Base-by-base conservation (phyloP, 1,140 invertebrate species). In the Thaumatotibia leucotreta region DNA sequence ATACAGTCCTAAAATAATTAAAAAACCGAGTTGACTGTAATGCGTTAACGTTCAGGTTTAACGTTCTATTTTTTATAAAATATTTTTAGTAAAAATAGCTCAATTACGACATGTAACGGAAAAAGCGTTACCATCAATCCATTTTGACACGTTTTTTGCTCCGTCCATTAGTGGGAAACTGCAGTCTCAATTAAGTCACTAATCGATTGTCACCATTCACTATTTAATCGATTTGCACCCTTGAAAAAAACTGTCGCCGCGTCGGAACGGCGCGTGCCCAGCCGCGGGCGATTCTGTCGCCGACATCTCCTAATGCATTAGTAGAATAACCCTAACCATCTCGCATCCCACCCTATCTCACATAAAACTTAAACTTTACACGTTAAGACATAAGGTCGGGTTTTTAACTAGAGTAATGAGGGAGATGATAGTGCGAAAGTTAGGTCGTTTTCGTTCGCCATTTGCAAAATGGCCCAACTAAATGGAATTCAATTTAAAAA, bases 301-400 rank as follows among this genome's bases (percentile, higher is more conserved):
- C 52, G 71, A 74, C 76, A 68, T 76, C 71, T 73, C 64, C 75
- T 84, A 86, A 85, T 84, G 80, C 77, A 31, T 27, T 58, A 17
- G 10, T n/a, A 58, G 17, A 45, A 45, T 45, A 45, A 45, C 39
- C 5, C 17, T 20, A 5, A 45, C 39, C 9, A 6, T 8, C 6
- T 20, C 39, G 3, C 20, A 45, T 20, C 39, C 6, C 17, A 45
- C 3, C 17, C 6, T 17, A 45, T 20, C 17, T 45, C 20, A 14
- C 9, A 45, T 4, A 45, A 14, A 20, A 45, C 0, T 85, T 77
- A 76, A 78, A 80, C 77, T 67, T 78, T 66, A 75, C 70, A n/a
- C 74, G 74, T 68, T 64, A 63, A 64, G 68, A 65, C 73, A 70
- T 20, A 45, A 6, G 20, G 39, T 45, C 5, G 17, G 4, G 20